These are phyloP conservation scores for Tinea pellionella DNA, from an alignment of 2,888 invertebrate species.

Conservation along the genomic window DNA sequence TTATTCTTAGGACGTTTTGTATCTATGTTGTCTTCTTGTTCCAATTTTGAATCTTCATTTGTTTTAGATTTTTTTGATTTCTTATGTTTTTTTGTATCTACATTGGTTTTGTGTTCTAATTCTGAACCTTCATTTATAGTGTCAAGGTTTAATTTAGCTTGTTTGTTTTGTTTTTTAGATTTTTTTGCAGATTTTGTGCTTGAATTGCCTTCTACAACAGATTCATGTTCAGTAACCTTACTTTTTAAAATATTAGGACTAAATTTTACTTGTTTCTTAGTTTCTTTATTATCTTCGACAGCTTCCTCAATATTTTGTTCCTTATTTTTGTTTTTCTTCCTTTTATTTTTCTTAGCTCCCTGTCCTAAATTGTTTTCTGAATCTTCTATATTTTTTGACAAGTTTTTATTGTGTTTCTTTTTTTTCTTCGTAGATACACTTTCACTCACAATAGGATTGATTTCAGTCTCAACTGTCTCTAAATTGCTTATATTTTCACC, in stretches of 20 bases:
- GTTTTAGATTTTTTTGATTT: conserved; percentile 1
- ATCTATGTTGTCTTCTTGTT: background rate
- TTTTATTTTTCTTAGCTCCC: conserved; percentile 13
- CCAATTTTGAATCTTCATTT: background rate
- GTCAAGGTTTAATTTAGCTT: background rate
- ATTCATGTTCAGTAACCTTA: background rate
- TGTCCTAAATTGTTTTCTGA: conserved; percentile 15
- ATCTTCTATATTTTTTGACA: background rate
- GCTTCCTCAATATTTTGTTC: background rate
- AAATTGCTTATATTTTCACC: too few relatives aligned
- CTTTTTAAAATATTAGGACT: background rate
- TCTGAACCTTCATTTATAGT: background rate
- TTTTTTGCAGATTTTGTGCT: background rate
- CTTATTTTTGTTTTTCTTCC: background rate
- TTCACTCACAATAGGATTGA: too few relatives aligned
- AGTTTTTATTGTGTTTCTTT: conserved; percentile 5
- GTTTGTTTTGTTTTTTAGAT: background rate
- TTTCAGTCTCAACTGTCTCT: too few relatives aligned
- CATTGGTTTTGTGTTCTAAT: background rate
- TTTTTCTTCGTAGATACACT: conserved; percentile 26
- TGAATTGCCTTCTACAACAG: background rate
- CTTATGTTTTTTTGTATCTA: conserved; percentile 13
- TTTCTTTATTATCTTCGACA: background rate
- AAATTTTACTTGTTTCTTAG: background rate
- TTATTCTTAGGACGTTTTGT: background rate